A percentile compares a stretch with the other conserved stretches of the same genome.
These are phyloP conservation scores for Cherax destructor DNA, from an alignment of 1,140 invertebrate genomes.

Conservation along the genomic window DNA sequence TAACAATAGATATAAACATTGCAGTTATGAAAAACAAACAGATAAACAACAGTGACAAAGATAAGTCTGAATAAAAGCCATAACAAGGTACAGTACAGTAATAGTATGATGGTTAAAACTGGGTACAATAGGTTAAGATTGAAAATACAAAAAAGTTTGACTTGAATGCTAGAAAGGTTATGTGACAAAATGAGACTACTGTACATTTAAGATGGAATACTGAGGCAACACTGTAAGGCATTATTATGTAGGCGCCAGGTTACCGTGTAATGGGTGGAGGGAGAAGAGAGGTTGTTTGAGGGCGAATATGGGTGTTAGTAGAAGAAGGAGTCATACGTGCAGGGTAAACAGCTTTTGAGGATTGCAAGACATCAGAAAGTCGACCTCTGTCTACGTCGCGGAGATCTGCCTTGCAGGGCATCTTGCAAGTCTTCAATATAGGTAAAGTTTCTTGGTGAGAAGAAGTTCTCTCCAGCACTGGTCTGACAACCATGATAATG, in stretches of 20 bases:
- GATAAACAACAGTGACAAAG: background rate
- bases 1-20: background rate
- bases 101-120: background rate
- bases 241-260: slow-evolving; percentile 17
- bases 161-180: background rate
- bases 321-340: background rate
- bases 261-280: slow-evolving; percentile 18
- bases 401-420: slow-evolving; percentile 23
- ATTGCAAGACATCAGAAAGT: slow-evolving; percentile 32
- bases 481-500: background rate
- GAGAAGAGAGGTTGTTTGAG: slow-evolving; percentile 29
- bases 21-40: background rate
- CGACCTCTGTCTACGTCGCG: slow-evolving; percentile 4
- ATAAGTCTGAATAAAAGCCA: background rate
- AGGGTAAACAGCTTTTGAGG: slow-evolving; percentile 30
- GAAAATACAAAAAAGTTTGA: background rate
- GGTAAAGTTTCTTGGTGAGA: slow-evolving; percentile 25
- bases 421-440: slow-evolving; percentile 19
- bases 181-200: background rate
- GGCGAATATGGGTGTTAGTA: slow-evolving; percentile 17
- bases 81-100: background rate
- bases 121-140: background rate
- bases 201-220: background rate
- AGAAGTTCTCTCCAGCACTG: slow-evolving; percentile 31
- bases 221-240: background rate